Evolutionary conservation across 1,140 invertebrate genomes (phyloP).

Genomic region (Tenebrio molitor): DNA sequence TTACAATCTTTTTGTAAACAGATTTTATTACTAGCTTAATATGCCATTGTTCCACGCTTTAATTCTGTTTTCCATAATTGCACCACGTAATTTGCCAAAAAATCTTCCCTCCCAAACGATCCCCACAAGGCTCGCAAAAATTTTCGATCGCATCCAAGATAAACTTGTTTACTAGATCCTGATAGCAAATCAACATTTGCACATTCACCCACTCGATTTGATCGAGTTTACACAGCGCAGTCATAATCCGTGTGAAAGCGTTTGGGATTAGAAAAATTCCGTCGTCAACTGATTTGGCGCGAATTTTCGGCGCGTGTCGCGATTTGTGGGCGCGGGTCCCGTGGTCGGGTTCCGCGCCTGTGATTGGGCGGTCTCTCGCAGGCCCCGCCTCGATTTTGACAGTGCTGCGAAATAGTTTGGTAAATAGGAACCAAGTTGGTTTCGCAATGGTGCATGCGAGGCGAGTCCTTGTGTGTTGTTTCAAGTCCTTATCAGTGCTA

Average conservation of each 20-base stretch:
- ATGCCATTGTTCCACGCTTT: slow-evolving; percentile 1
- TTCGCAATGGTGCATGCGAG: neutral
- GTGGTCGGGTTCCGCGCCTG: too few species aligned
- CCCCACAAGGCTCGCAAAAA: too few species aligned
- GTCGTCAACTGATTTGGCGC: too few species aligned
- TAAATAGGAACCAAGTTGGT: neutral
- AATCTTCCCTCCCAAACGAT: neutral
- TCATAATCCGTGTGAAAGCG: neutral
- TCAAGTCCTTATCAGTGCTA: neutral
- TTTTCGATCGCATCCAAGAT: too few species aligned
- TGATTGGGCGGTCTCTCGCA: too few species aligned
- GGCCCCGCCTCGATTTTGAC: too few species aligned
- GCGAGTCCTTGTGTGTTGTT: slow-evolving; percentile 3
- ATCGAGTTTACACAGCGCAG: too few species aligned
- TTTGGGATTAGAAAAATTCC: too few species aligned
- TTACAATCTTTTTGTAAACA: slow-evolving; percentile 9
- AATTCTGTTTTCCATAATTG: slow-evolving; percentile 9
- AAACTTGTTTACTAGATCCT: neutral
- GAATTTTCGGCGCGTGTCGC: too few species aligned
- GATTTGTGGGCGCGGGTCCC: too few species aligned
- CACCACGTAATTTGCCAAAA: neutral
- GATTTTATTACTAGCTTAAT: slow-evolving; percentile 14
- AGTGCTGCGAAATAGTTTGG: neutral
- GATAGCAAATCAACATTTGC: neutral
- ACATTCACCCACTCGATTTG: neutral